Evolutionary conservation across 2,797 vertebrate genomes (phyloP), one percentile per base, ranked within the genome.

Genomic region (Leucoraja ocellata): DNA sequence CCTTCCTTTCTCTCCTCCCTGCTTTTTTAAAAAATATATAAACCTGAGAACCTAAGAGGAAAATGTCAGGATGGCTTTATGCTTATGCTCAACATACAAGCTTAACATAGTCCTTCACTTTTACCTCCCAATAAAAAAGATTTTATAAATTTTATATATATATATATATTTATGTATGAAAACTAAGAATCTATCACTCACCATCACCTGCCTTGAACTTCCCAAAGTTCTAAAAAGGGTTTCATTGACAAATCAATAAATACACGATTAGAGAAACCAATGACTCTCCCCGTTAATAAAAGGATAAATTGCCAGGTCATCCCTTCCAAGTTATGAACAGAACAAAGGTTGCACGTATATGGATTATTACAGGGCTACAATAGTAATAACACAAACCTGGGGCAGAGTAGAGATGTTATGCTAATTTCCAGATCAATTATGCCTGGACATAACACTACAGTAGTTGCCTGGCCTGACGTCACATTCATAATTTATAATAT

Each of bases 141-240:
- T 88, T 36, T 88, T 65, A 88, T 65, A 36, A 68, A 9, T 88
- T n/a, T 88, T 88, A 32, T 88, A 84, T 65, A 86, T 68, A 88
- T 68, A 88, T 68, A 63, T 63, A 10, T n/a, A 83, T 25, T 21
- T 73, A 73, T 73, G 71, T 36, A 80, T 80, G 79, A 80, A 80
- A 80, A 84, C 61, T 84, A 84, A 68, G 32, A 36, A 88, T 88
- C 25, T 86, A 32, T 16, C 78, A 79, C 1, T n/a, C 39, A 54
- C 6, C 46, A 28, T 83, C 80, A 83, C 79, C 23, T 61, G 81
- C 58, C 1, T 84, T 28, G 58, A 84, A 61, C 54, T 84, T 84
- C 61, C 10, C 11, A 84, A 84, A 61, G 54, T 28, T 61, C 79
- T 21, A 61, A 61, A 25, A 61, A 61, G 81, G 54, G 28, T 61